Evolutionary conservation across 2,888 invertebrate species (phyloP).

Genomic region (Empis livida): DNA sequence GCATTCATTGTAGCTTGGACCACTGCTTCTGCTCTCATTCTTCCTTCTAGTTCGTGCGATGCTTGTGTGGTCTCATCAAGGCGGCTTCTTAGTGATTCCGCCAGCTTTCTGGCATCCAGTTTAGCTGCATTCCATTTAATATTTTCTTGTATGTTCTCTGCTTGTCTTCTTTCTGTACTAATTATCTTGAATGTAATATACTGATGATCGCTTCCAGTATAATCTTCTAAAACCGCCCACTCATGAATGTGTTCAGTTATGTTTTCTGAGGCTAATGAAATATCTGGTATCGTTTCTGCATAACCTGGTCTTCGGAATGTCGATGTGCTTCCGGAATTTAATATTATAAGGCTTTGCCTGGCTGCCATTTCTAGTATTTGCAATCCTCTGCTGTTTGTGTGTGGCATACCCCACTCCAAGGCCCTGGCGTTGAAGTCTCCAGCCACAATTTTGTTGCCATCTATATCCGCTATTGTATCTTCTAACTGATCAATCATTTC

Average conservation of each 20-base stretch:
- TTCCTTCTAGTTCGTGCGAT: too few species aligned
- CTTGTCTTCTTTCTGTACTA: too few species aligned
- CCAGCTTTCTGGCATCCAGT: too few species aligned
- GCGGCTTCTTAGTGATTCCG: too few species aligned
- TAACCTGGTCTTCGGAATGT: not conserved
- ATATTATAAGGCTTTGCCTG: not conserved
- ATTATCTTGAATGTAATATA: too few species aligned
- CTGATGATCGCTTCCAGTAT: not conserved
- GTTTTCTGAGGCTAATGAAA: not conserved
- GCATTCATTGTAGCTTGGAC: too few species aligned
- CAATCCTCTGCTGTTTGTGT: conserved; percentile 2
- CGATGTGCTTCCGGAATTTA: not conserved
- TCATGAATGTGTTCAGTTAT: too few species aligned
- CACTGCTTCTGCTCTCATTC: too few species aligned
- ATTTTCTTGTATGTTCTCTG: too few species aligned
- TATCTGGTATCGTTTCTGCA: not conserved
- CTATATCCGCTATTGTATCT: not conserved
- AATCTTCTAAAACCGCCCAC: too few species aligned
- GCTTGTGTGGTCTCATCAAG: too few species aligned
- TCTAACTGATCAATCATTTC: not conserved
- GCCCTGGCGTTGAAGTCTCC: conserved; percentile 7
- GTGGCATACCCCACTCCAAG: conserved; percentile 2
- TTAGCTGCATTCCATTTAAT: too few species aligned
- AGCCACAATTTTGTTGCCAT: not conserved
- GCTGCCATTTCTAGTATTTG: not conserved